Evolutionary conservation across 2,797 vertebrate genomes (phyloP).

Genomic region (Poecile montanus): DNA sequence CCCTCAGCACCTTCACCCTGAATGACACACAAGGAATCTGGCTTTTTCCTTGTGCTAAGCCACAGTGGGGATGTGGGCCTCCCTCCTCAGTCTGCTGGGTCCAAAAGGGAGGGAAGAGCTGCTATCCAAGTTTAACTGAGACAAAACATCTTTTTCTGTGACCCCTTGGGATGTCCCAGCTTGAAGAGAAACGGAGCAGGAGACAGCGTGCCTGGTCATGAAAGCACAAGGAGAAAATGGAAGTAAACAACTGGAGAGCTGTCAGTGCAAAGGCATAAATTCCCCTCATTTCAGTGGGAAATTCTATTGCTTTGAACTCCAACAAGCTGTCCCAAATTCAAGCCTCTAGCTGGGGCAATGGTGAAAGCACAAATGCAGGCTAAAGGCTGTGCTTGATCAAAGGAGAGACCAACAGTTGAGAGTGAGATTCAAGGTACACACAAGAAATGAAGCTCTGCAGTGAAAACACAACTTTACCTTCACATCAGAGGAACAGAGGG

Average conservation of each 20-base stretch:
- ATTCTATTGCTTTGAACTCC: not conserved
- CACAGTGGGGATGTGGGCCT: fast-evolving
- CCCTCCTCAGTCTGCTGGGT: not conserved
- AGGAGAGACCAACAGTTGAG: not conserved
- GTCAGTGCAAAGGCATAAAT: not conserved
- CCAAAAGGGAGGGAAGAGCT: not conserved
- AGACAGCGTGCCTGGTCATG: not conserved
- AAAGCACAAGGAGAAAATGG: not conserved
- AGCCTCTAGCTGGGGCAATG: not conserved
- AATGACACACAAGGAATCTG: not conserved
- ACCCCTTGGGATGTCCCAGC: not conserved
- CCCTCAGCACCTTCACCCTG: not conserved
- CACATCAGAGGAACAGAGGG: not conserved
- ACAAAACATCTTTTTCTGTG: not conserved
- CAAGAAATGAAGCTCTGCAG: not conserved
- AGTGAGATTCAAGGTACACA: not conserved
- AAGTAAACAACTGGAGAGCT: not conserved
- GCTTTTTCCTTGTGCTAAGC: not conserved
- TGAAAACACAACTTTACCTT: not conserved
- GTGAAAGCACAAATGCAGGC: not conserved
- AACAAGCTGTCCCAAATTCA: not conserved
- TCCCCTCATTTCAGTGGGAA: not conserved
- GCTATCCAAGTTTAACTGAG: not conserved
- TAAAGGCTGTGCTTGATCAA: not conserved
- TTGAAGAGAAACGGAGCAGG: not conserved